A percentile compares a stretch with the other conserved stretches of the same genome.
These are phyloP conservation scores for Notothenia coriiceps DNA, from an alignment of 2,113 vertebrate genomes.

Conservation along the genomic window DNA sequence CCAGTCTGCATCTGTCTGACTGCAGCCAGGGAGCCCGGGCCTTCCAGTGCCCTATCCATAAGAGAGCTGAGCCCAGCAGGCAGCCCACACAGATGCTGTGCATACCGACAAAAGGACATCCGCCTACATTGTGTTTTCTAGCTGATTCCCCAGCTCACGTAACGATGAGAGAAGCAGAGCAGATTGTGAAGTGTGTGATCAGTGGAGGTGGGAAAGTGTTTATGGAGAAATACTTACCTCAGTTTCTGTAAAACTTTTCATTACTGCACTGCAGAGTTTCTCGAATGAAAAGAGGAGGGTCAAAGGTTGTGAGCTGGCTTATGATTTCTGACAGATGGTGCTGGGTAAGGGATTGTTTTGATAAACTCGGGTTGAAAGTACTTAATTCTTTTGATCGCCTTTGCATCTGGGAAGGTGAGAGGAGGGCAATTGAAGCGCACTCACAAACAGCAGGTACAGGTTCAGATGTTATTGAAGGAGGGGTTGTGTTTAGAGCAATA, in stretches of 20 bases:
- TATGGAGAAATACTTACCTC: constrained; percentile 67
- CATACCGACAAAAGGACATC: constrained; percentile 82
- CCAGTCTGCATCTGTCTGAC: constrained; percentile 84
- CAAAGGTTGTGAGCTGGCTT: constrained; percentile 42
- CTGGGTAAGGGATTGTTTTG: constrained; percentile 56
- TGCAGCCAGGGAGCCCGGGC: constrained; percentile 68
- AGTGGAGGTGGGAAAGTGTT: constrained; percentile 67
- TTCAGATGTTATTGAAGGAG: constrained; percentile 51
- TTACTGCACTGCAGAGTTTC: constrained; percentile 28
- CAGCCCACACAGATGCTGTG: constrained; percentile 79
- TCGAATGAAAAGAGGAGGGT: constrained; percentile 47
- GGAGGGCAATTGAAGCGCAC: constrained; percentile 46
- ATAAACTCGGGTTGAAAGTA: constrained; percentile 50
- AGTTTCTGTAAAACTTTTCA: constrained; percentile 69
- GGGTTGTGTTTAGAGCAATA: constrained; percentile 55
- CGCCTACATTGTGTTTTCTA: constrained; percentile 79
- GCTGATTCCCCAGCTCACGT: constrained; percentile 79
- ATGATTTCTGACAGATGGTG: constrained; percentile 58
- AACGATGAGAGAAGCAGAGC: constrained; percentile 68
- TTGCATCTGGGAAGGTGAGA: constrained; percentile 55
- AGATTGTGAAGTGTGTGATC: constrained; percentile 76
- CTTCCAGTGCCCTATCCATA: constrained; percentile 71
- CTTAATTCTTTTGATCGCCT: constrained; percentile 32
- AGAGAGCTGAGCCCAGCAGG: constrained; percentile 78
- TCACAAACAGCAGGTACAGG: constrained; percentile 47